These are phyloP conservation scores for Drosophila ananassae DNA, from an alignment of 1,140 invertebrate genomes.

Conservation along the genomic window DNA sequence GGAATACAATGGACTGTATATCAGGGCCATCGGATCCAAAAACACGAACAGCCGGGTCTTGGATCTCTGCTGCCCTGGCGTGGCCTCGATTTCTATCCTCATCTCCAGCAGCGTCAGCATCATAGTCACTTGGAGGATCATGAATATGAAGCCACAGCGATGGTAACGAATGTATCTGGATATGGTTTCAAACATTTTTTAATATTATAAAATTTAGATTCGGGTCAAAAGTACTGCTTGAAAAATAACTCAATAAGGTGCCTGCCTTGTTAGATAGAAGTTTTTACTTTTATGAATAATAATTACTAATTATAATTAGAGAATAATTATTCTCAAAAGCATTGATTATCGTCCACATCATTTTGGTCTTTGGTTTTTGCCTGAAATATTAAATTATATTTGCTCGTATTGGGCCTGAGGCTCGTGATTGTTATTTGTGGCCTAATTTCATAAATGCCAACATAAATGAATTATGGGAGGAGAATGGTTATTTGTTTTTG, in stretches of 20 bases:
- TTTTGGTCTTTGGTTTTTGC: background rate
- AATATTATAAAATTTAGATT: background rate
- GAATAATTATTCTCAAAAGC: background rate
- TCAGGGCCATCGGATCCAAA: constrained; percentile 4
- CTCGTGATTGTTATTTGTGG: background rate
- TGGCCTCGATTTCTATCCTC: constrained; percentile 3
- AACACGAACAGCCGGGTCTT: background rate
- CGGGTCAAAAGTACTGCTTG: background rate
- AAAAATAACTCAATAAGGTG: background rate
- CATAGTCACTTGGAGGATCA: background rate
- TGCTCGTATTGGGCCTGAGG: background rate
- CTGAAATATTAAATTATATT: background rate
- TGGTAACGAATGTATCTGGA: background rate
- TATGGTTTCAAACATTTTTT: background rate
- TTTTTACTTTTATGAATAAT: too few species aligned
- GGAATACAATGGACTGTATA: constrained; percentile 28
- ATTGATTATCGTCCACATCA: background rate
- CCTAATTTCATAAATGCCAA: background rate
- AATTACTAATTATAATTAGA: too few species aligned
- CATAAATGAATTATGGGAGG: background rate
- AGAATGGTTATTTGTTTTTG: background rate
- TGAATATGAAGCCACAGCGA: constrained; percentile 2
- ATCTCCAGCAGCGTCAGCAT: constrained; percentile 19
- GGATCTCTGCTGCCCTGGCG: background rate
- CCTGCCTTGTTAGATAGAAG: background rate